Conservation (phyloP, 2,797 vertebrate genomes). For the Liparis tanakae region DNA sequence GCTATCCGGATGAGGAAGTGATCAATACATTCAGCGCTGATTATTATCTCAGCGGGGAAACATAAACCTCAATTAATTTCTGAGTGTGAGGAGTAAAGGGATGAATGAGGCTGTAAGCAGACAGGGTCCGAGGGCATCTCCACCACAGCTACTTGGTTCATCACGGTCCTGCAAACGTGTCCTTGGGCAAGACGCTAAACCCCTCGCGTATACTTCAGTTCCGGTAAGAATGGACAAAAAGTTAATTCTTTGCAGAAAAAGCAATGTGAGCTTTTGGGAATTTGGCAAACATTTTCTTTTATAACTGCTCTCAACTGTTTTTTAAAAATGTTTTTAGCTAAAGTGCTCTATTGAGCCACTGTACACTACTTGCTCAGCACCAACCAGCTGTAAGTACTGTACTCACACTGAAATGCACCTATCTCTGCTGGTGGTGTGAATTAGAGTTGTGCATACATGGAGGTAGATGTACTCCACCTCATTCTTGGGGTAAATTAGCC, state of each 20-base stretch:
- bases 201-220: background rate
- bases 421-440: constrained; percentile 57
- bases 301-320: background rate
- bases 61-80: constrained; percentile 10
- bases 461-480: constrained; percentile 70
- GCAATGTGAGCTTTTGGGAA: background rate
- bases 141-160: constrained; percentile 22
- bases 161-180: constrained; percentile 40
- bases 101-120: constrained; percentile 39
- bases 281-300: background rate
- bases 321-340: background rate
- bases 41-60: constrained; percentile 22
- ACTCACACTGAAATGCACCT: constrained; percentile 8
- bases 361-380: no score
- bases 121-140: constrained; percentile 51
- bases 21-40: constrained; percentile 28
- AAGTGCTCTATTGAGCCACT: background rate
- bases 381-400: no score
- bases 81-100: constrained; percentile 1
- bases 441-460: constrained; percentile 73
- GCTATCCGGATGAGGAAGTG: constrained; percentile 9
- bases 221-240: background rate
- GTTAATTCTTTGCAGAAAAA: background rate
- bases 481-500: constrained; percentile 78
- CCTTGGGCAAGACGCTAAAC: constrained; percentile 41